Evolutionary conservation across 2,888 invertebrate genomes (phyloP), one percentile per base, ranked within the genome.

Genomic region (Hirtodrosophila alboralis): DNA sequence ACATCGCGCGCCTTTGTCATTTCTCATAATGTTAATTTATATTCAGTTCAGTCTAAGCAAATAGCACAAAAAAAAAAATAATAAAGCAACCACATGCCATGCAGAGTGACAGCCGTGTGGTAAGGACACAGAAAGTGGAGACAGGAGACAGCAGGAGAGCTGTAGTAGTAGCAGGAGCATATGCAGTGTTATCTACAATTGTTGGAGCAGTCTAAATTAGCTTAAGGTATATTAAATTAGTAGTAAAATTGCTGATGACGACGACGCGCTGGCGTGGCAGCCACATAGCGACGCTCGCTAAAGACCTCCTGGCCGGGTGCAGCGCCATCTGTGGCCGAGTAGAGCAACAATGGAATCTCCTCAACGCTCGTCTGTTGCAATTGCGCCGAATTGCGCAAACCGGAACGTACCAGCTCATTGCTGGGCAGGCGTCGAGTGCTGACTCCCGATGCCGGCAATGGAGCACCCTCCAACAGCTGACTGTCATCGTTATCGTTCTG

Each of bases 1-100:
- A 78, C 72, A 71, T 65, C 59, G 68, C 76, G 71, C 71, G 61
- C 73, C 67, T 80, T 80, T 79, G 81, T 84, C 84, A 81, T 79
- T 79, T 76, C 75, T 80, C 84, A 84, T 80, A 80, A 84, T 73
- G 83, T 84, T 81, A 81, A 84, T 81, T 81, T 81, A 84, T 85
- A 81, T 80, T 81, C 81, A 81, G 81, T 81, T 79, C 84, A 79
- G 79, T 84, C 81, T 85, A 84, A 75, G 84, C 65, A 78, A 81
- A 60, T 70, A 70, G 51, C 51, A 58, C 45, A 81, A 57, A 70
- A 81, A 73, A 74, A 73, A 75, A 72, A 54, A 59, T n/a, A n/a
- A n/a, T n/a, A n/a, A n/a, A n/a, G n/a, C n/a, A n/a, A 37, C 67
- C 67, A 36, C 68, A 70, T 74, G 75, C 75, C 58, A 60, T 58